Base-by-base conservation (phyloP, 2,113 vertebrate genomes). In the Canis aureus region DNA sequence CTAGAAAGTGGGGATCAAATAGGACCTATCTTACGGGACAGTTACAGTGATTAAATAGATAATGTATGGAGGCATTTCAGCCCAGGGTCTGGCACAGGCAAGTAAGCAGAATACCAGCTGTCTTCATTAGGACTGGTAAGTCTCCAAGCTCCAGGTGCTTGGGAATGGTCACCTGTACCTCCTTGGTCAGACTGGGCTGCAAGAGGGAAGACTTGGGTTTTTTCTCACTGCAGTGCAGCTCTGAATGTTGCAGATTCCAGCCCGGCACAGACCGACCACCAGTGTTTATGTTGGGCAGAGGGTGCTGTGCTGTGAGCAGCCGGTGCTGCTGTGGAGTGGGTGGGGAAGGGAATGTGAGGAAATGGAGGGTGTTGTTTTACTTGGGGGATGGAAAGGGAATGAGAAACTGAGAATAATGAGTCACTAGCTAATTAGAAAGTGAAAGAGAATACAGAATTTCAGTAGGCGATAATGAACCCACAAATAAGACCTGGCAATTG, bases 261-360 rank as follows among this genome's bases (percentile, higher is more conserved):
- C 57, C 2, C 1, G 10, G 32, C n/a, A 12, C 11, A 20, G n/a
- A 55, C 66, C 43, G n/a, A 55, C 66, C 43, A 1, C 27, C 0
- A 2, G 2, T 32, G 11, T 12, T 51, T 3, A 4, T 0, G 1
- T 2, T 16, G 20, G 38, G 19, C n/a, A 3, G n/a, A 0, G 15
- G 11, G 23, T 4, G 0, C 11, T 11, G 3, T 38, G 67, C 57
- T 15, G 2, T 9, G n/a, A 59, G 5, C 66, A 27, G 59, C 23
- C 11, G 4, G 8, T 38, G 66, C 91, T 89, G n/a, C 71, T 55
- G 23, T 32, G 5, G 62, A 32, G 2, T 51, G 27, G 27, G 8
- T 67, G 38, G 62, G 13, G 38, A 55, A 55, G 51, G 43, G 25
- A 55, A 51, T 87, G 22, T 57, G 64, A 43, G 59, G 71, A 87